A percentile compares a stretch with the other conserved stretches of the same genome.
Evolutionary conservation across 2,888 invertebrate species (phyloP).

Genomic region (Thelaira solivaga): DNA sequence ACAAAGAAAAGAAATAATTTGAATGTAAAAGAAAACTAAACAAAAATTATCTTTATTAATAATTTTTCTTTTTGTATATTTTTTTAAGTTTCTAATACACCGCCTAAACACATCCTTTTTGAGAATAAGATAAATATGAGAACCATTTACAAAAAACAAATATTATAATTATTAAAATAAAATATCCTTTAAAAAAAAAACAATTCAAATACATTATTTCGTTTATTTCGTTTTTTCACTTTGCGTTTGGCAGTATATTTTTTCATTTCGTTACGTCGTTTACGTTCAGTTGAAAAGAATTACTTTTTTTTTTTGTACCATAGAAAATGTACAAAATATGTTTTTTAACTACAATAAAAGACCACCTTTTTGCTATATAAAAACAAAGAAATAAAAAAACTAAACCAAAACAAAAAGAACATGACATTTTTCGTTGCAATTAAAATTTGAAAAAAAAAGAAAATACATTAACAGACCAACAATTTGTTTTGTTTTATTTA

Average conservation of each 20-base stretch:
- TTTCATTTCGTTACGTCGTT: conserved; percentile 61
- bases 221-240: conserved; percentile 60
- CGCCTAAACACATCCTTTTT: conserved; percentile 77
- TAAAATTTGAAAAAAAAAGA: too few relatives aligned
- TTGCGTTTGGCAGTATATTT: conserved; percentile 62
- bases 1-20: conserved; percentile 9
- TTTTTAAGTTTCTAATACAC: conserved; percentile 73
- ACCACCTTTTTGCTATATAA: conserved; percentile 15
- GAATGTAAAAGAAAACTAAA: conserved; percentile 19
- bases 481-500: conserved; percentile 19
- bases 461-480: too few relatives aligned
- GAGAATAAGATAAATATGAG: conserved; percentile 77
- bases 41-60: conserved; percentile 66
- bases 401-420: conserved; percentile 34
- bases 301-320: too few relatives aligned
- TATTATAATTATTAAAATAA: conserved; percentile 44
- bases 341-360: conserved; percentile 25
- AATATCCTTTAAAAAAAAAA: conserved; percentile 59
- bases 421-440: conserved; percentile 23
- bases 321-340: conserved; percentile 17
- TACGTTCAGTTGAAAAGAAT: conserved; percentile 61
- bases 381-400: background rate
- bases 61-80: conserved; percentile 60
- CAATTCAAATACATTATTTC: conserved; percentile 47
- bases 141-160: conserved; percentile 69